Evolutionary conservation across 2,113 vertebrate genomes (phyloP).

Genomic region (Patagioenas fasciata): DNA sequence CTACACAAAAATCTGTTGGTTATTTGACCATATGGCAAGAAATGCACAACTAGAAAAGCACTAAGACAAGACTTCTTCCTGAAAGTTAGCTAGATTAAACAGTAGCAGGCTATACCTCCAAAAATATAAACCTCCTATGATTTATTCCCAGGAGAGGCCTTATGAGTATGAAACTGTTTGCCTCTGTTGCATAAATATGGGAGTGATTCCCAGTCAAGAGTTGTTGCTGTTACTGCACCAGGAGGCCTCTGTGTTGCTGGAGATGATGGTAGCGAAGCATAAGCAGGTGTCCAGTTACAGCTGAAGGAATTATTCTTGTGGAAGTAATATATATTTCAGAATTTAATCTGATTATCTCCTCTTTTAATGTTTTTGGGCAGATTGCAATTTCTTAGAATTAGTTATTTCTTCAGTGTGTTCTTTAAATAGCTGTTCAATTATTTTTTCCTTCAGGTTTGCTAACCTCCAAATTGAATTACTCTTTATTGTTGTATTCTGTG

Average conservation of each 20-base stretch:
- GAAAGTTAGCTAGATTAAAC: not conserved
- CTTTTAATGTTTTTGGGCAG: not conserved
- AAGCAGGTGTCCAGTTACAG: not conserved
- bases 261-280: accelerated
- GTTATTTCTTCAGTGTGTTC: not conserved
- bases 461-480: not conserved
- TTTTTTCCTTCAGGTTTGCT: not conserved
- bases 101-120: not conserved
- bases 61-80: not conserved
- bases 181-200: not conserved
- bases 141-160: not conserved
- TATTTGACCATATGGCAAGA: not conserved
- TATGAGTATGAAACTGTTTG: not conserved
- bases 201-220: not conserved
- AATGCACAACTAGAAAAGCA: not conserved
- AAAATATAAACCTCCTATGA: not conserved
- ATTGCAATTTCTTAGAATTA: not conserved
- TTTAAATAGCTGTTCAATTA: not conserved
- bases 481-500: not conserved
- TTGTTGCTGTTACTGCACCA: not conserved
- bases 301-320: not conserved
- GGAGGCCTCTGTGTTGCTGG: not conserved
- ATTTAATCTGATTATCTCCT: not conserved
- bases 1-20: not conserved
- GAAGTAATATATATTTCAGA: not conserved